Evolutionary conservation across 2,113 vertebrate genomes (phyloP).

Genomic region (Poeciliopsis prolifica): DNA sequence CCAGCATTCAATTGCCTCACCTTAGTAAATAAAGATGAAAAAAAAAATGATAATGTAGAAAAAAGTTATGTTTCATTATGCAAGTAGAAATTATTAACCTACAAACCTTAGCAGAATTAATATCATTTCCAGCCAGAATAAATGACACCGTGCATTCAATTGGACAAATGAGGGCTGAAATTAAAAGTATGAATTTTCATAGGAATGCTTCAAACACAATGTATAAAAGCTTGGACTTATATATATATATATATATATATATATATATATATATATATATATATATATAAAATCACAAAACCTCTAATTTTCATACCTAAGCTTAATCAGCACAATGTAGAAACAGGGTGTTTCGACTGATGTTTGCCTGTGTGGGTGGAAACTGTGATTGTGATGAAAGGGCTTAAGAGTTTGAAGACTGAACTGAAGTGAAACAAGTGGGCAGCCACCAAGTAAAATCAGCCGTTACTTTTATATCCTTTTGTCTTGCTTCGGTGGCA

Average conservation of each 20-base stretch:
- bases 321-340: not conserved
- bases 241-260: no score
- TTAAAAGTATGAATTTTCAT: not conserved
- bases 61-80: not conserved
- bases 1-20: no score
- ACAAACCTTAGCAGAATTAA: not conserved
- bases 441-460: constrained; percentile 1
- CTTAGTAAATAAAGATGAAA: not conserved
- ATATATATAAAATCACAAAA: not conserved
- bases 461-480: constrained; percentile 8
- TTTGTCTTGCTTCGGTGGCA: constrained; percentile 4
- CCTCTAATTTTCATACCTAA: not conserved
- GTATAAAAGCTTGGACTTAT: not conserved
- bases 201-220: not conserved
- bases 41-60: not conserved
- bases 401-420: constrained; percentile 6
- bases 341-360: not conserved
- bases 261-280: not conserved
- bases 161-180: not conserved
- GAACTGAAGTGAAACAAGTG: constrained; percentile 7
- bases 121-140: not conserved
- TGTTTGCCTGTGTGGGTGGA: not conserved
- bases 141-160: not conserved
- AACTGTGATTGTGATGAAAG: not conserved
- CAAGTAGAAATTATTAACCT: not conserved